These are phyloP conservation scores for Xiphophorus hellerii DNA, from an alignment of 2,113 vertebrate genomes.

Conservation along the genomic window DNA sequence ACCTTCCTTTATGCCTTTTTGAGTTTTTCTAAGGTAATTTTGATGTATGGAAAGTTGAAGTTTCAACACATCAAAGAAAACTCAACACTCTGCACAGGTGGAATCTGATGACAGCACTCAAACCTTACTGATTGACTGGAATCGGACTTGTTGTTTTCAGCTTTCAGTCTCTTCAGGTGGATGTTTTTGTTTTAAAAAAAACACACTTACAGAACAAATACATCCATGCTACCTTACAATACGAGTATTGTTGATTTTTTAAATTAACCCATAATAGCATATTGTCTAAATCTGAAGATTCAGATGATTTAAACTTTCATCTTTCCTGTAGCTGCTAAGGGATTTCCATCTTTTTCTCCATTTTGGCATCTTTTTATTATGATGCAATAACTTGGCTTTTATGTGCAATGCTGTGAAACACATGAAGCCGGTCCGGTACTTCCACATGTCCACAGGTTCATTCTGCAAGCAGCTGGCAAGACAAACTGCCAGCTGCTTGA, in stretches of 20 bases:
- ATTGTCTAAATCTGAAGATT: neutral
- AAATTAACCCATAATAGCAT: neutral
- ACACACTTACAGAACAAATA: neutral
- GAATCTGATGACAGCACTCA: conserved; percentile 23
- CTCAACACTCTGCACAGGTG: neutral
- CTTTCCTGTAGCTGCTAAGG: conserved; percentile 34
- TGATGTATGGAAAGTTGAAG: too few species aligned
- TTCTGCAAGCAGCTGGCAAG: conserved; percentile 40
- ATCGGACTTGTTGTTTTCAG: neutral
- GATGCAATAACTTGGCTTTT: conserved; percentile 65
- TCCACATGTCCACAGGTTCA: conserved; percentile 20
- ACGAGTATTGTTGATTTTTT: too few species aligned
- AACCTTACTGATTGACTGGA: conserved; percentile 11
- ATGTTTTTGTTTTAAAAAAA: conserved; percentile 6
- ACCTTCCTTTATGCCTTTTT: too few species aligned
- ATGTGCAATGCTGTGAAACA: conserved; percentile 62
- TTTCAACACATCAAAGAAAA: neutral
- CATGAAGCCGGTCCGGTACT: conserved; percentile 40
- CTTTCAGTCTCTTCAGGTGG: neutral
- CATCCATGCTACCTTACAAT: too few species aligned
- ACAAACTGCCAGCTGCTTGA: conserved; percentile 34
- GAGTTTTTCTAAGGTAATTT: too few species aligned
- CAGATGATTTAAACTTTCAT: conserved; percentile 42
- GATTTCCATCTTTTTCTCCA: conserved; percentile 29
- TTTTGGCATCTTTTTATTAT: conserved; percentile 32